These are phyloP conservation scores for Rhingia campestris DNA, from an alignment of 2,888 invertebrate species.

Conservation along the genomic window DNA sequence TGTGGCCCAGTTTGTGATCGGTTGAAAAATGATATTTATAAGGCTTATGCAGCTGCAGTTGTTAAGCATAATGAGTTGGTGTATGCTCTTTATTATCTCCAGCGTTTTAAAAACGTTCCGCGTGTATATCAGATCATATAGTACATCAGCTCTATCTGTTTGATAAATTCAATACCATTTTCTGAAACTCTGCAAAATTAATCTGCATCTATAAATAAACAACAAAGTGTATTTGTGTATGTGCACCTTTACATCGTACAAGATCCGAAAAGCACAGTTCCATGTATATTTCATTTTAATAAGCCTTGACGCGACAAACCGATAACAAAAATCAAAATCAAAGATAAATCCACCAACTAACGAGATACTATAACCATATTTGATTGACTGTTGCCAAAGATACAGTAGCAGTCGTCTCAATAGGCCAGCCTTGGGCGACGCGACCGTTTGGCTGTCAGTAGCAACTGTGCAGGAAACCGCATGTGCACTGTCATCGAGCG, in stretches of 20 bases:
- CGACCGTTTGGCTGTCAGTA: conserved; percentile 8
- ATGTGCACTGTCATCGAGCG: conserved; percentile 26
- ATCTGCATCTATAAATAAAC: no score
- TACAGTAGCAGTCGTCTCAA: conserved; percentile 25
- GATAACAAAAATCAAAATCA: conserved; percentile 54
- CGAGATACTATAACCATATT: conserved; percentile 70
- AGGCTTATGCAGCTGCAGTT: no score
- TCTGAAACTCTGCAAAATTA: no score
- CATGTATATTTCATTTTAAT: background rate
- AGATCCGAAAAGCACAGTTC: conserved; percentile 33
- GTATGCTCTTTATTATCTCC: no score
- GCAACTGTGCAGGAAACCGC: conserved; percentile 26
- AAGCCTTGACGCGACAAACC: conserved; percentile 1
- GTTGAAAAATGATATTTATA: no score
- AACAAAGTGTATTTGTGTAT: background rate
- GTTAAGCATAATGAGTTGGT: no score
- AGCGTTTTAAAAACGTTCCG: no score
- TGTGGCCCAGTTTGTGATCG: no score
- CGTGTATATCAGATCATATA: no score
- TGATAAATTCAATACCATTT: no score
- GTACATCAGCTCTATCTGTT: no score
- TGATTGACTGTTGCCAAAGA: conserved; percentile 58
- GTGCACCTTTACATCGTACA: background rate
- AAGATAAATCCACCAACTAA: conserved; percentile 62
- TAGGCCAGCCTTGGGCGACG: conserved; percentile 23